These are phyloP conservation scores for Cremastobaeus sp. DNA, from an alignment of 2,888 invertebrate species.

Conservation along the genomic window DNA sequence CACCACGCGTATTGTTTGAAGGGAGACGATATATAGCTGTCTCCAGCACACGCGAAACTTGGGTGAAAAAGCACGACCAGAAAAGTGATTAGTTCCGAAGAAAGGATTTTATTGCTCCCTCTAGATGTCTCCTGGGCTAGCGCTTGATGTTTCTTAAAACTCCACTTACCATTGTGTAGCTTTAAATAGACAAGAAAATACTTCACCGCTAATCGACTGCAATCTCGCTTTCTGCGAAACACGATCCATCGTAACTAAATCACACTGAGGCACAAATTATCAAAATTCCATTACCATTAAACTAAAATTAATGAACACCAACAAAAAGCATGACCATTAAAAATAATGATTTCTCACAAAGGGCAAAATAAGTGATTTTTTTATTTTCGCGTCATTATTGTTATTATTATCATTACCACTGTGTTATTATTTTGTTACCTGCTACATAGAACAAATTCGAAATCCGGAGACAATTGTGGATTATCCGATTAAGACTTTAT, in stretches of 20 bases:
- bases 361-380: no score
- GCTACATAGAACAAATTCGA: no score
- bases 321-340: no score
- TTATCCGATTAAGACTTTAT: no score
- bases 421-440: no score
- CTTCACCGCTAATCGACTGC: constrained; percentile 32
- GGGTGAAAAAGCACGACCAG: constrained; percentile 59
- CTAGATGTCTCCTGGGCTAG: constrained; percentile 41
- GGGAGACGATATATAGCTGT: constrained; percentile 61
- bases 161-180: constrained; percentile 30
- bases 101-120: constrained; percentile 62
- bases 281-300: no score
- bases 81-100: constrained; percentile 64
- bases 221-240: constrained; percentile 27
- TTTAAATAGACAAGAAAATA: constrained; percentile 43
- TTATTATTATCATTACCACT: no score
- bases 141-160: constrained; percentile 48
- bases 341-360: no score
- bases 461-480: no score
- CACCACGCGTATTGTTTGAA: constrained; percentile 50
- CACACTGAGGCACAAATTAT: no score
- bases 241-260: neutral
- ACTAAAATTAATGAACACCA: no score
- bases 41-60: constrained; percentile 43
- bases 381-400: no score